Base-by-base conservation (phyloP, 2,888 invertebrate species). In the Drepana falcataria region DNA sequence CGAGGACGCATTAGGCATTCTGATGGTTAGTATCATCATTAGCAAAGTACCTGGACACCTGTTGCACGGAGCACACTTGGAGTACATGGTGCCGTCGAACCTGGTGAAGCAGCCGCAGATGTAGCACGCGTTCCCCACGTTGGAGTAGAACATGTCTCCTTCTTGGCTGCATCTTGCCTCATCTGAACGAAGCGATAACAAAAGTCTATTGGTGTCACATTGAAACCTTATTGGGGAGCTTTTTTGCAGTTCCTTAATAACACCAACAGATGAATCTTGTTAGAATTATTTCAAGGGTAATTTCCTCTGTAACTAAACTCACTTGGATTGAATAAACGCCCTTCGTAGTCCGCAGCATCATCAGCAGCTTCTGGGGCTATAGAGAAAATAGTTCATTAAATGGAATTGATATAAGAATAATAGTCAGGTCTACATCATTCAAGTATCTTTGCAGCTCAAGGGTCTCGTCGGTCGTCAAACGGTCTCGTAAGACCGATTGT, bases 81-180 rank as follows among this genome's bases (percentile, higher is more conserved):
- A 65, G 63, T 67, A 72, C 7, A 83, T 54, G 0, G 56, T 41
- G 5, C 59, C 61, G 4, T 68, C 68, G 40, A 53, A 34, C 4
- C 21, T 2, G 5, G 49, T 34, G 40, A 51, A 51, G 49, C 49
- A 56, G 0, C 51, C 9, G 0, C 87, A 87, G n/a, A 87, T 62
- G 60, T 65, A 71, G 63, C 87, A 87, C 2, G 61, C 59, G 44
- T 58, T 64, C 3, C 58, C 53, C 3, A 59, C 59, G 7, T 62
- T 66, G 33, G 67, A 65, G 57, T 75, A 77, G 75, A 71, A 85
- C 83, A 86, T 79, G 53, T 84, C 81, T 0, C 86, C 85, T 7
- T 66, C 71, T 7, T 66, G 58, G 0, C 47, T 35, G 57, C 85
- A 85, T 68, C 62, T 57, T 35, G 61, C 58, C 9, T 62, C 63